Evolutionary conservation across 2,888 invertebrate genomes (phyloP), one percentile per base, ranked within the genome.

Genomic region (Orthosia gracilis): DNA sequence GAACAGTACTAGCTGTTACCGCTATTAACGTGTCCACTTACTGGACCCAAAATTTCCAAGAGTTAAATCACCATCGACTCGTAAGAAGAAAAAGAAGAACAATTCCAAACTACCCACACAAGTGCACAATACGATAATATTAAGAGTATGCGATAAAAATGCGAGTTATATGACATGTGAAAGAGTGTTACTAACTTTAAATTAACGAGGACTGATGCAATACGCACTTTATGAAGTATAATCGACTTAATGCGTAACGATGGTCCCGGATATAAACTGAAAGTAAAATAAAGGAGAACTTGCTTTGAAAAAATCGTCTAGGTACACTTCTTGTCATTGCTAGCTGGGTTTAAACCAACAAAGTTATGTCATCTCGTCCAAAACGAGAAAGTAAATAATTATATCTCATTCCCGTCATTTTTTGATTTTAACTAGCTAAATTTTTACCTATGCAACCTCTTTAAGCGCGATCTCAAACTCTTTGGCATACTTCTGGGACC

Each of bases 171-270:
- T 31, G 54, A 55, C 54, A 59, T 7, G 26, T 47, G 65, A 65
- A 57, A 69, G 21, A 66, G 69, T 74, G 59, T 76, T 69, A 70
- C 55, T 65, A 76, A 64, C 58, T 55, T 75, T 31, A 70, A 15
- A 45, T 69, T 73, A 65, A 68, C 21, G 69, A 69, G 75, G 77
- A 86, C 72, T 76, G 76, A 83, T 76, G 74, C 49, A 66, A 69
- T 52, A 69, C 65, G 69, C 81, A 82, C 69, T 61, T 74, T 75
- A 67, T 67, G 21, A 80, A 72, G 26, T 73, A 63, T 69, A 66
- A 59, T 57, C 58, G n/a, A 58, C 61, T 31, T 49, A 55, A 68
- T 50, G 68, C 55, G 57, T 49, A 52, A 61, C 4, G 23, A 15
- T 17, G 61, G 81, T 85, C 82, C 67, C 18, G 40, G 75, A 40